Evolutionary conservation across 2,888 invertebrate species (phyloP), one percentile per base, ranked within the genome.

Genomic region (Sinodicranocentrus sp.): DNA sequence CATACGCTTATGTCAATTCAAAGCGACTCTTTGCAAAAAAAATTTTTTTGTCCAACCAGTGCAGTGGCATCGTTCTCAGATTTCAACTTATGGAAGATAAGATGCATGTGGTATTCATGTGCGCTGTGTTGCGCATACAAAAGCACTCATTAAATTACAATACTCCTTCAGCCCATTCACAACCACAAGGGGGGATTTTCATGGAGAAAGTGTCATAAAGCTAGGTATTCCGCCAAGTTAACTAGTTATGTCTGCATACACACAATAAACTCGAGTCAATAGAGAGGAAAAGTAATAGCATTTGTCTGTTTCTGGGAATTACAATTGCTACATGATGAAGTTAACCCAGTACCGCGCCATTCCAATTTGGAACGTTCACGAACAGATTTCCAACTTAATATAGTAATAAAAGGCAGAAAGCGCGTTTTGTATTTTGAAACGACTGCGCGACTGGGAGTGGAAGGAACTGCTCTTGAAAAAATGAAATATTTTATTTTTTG

Each of bases 251-350:
- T n/a, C n/a, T n/a, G n/a, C 59, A 13, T 25, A 26, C 15, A 25
- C 10, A 59, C 59, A 59, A 59, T 59, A 26, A 59, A 59, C 1
- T 59, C 25, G 1, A 26, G 25, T 17, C 59, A 59, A 59, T 59
- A 26, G 25, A 25, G 59, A 23, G 59, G 59, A 52, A 52, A 52
- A 52, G 13, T 52, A 52, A 39, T 39, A 8, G 39, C 13, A 39
- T 39, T n/a, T n/a, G n/a, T n/a, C n/a, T n/a, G n/a, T n/a, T n/a
- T n/a, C n/a, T n/a, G n/a, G n/a, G n/a, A n/a, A n/a, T n/a, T n/a
- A n/a, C n/a, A n/a, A n/a, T n/a, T n/a, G n/a, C n/a, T n/a, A n/a
- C n/a, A n/a, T n/a, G n/a, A n/a, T n/a, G n/a, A n/a, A n/a, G n/a
- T n/a, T n/a, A n/a, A n/a, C n/a, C n/a, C n/a, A n/a, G n/a, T n/a